Evolutionary conservation across 2,888 invertebrate species (phyloP).

Genomic region (Cephus spinipes): DNA sequence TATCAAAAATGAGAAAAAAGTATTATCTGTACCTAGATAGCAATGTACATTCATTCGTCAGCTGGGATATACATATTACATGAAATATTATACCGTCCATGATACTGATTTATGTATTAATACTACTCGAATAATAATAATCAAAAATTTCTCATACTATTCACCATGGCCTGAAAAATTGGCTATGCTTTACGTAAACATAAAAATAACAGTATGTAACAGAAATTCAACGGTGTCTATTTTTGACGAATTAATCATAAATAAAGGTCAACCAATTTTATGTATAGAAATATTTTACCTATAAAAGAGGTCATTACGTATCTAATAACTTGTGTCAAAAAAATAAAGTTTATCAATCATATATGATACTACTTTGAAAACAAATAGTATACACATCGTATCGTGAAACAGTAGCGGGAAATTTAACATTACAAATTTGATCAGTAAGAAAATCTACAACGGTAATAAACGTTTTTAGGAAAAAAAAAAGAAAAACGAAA

Average conservation of each 20-base stretch:
- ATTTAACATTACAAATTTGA: background rate
- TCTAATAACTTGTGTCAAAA: background rate
- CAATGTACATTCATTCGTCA: background rate
- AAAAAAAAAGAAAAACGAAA: background rate
- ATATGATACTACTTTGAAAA: background rate
- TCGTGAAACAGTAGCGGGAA: background rate
- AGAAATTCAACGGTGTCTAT: background rate
- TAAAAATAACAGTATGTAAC: background rate
- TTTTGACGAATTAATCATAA: background rate
- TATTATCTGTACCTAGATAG: background rate
- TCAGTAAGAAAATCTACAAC: background rate
- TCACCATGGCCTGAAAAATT: background rate
- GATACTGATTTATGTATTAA: background rate
- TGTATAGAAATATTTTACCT: background rate
- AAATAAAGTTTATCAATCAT: background rate
- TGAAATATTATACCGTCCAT: background rate
- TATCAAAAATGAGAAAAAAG: background rate
- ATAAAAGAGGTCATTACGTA: background rate
- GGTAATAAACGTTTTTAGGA: background rate
- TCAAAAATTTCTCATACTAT: background rate
- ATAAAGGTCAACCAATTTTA: background rate
- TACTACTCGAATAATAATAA: background rate
- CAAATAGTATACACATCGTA: background rate
- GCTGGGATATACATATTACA: background rate
- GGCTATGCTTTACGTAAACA: background rate